These are phyloP conservation scores for Clarias batrachus DNA, from an alignment of 2,113 vertebrate genomes.

Conservation along the genomic window DNA sequence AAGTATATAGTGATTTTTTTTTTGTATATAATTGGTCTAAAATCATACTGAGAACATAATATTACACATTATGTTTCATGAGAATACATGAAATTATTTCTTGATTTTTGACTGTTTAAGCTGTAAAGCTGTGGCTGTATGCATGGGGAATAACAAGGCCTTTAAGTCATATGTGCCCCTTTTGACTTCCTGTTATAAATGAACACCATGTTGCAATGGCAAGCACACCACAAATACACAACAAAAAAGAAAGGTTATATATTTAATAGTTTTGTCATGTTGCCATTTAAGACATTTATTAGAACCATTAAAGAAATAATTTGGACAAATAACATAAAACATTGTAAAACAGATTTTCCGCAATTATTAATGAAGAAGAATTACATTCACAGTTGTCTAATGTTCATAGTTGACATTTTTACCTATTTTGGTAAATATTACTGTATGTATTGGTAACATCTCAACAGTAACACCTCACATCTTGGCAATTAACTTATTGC, in stretches of 20 bases:
- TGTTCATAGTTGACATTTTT: not conserved
- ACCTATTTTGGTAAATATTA: not conserved
- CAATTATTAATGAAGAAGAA: not conserved
- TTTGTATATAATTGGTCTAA: not conserved
- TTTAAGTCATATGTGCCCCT: too few relatives aligned
- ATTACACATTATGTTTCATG: too few relatives aligned
- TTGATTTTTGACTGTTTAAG: not conserved
- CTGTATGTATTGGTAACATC: not conserved
- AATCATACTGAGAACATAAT: too few relatives aligned
- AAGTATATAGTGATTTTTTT: not conserved
- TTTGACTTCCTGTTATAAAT: too few relatives aligned
- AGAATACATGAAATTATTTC: not conserved
- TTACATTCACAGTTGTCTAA: not conserved
- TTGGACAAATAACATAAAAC: not conserved
- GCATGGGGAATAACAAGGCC: too few relatives aligned
- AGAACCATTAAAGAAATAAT: not conserved
- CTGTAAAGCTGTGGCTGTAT: not conserved
- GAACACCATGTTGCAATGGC: too few relatives aligned
- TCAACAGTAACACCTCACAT: not conserved
- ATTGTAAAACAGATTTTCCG: not conserved
- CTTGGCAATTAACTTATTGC: not conserved
- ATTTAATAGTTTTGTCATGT: not conserved
- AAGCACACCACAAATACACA: not conserved
- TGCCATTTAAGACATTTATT: not conserved
- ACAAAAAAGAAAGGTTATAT: not conserved